Evolutionary conservation across 1,140 invertebrate genomes (phyloP).

Genomic region (Drosophila sp.): DNA sequence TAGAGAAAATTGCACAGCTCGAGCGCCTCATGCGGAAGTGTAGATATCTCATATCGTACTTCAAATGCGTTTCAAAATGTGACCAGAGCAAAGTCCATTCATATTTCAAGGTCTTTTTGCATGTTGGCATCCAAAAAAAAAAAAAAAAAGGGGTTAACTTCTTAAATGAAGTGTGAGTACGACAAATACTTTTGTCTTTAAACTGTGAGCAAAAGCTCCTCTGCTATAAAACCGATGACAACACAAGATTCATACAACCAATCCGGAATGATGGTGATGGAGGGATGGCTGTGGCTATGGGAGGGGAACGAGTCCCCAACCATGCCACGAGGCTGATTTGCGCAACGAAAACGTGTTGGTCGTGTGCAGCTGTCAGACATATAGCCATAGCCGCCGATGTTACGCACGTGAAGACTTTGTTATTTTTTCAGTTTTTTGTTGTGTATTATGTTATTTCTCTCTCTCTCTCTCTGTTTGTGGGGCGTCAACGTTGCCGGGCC

Average conservation of each 20-base stretch:
- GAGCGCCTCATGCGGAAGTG: too few relatives aligned
- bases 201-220: slow-evolving; percentile 4
- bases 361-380: slow-evolving; percentile 58
- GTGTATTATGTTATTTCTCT: slow-evolving; percentile 15
- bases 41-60: too few relatives aligned
- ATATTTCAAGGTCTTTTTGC: too few relatives aligned
- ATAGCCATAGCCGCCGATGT: slow-evolving; percentile 14
- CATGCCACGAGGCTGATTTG: slow-evolving; percentile 49
- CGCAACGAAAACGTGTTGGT: slow-evolving; percentile 66
- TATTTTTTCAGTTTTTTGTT: slow-evolving; percentile 14
- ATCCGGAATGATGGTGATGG: neutral
- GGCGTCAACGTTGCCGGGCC: slow-evolving; percentile 51
- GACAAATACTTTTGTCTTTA: too few relatives aligned
- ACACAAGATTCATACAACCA: neutral
- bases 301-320: slow-evolving; percentile 7
- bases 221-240: slow-evolving; percentile 7
- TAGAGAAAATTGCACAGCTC: too few relatives aligned
- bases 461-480: slow-evolving; percentile 20
- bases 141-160: too few relatives aligned
- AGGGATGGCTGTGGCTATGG: neutral
- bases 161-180: too few relatives aligned
- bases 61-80: too few relatives aligned
- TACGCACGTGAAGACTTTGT: slow-evolving; percentile 60
- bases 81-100: too few relatives aligned
- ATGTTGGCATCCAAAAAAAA: too few relatives aligned